Percentiles rank a stretch among this genome's conserved stretches.
These are phyloP conservation scores for Syrphus vitripennis DNA, from an alignment of 2,888 invertebrate genomes.

Conservation along the genomic window DNA sequence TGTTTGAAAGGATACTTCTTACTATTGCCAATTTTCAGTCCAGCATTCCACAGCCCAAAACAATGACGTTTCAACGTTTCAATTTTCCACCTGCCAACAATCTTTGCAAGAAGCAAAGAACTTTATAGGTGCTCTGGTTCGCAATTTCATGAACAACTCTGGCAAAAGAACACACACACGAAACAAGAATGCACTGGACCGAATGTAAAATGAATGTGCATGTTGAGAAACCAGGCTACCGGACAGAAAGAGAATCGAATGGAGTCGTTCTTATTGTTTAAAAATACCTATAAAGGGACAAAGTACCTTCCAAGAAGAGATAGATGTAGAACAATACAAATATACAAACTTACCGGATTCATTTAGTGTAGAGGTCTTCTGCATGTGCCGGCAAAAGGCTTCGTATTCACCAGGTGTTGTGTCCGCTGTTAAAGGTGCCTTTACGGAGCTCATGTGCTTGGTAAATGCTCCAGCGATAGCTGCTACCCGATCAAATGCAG, in stretches of 20 bases:
- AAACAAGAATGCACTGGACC: constrained; percentile 21
- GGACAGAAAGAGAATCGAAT: background rate
- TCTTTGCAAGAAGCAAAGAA: background rate
- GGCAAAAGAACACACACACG: constrained; percentile 3
- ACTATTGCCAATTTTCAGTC: constrained; percentile 19
- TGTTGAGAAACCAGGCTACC: background rate
- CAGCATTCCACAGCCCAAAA: background rate
- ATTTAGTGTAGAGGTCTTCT: constrained; percentile 78
- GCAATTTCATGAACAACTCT: background rate
- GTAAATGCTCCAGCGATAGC: constrained; percentile 81
- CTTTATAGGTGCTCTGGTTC: background rate
- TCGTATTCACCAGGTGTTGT: constrained; percentile 78
- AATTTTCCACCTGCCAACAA: constrained; percentile 29
- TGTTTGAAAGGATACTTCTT: background rate
- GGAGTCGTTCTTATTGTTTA: constrained; percentile 36
- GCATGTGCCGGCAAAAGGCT: constrained; percentile 80
- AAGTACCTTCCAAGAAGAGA: background rate
- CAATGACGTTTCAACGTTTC: constrained; percentile 32
- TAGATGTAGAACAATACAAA: background rate
- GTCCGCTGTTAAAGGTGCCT: constrained; percentile 73
- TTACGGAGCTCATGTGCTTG: constrained; percentile 80
- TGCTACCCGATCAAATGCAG: constrained; percentile 81
- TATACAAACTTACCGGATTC: constrained; percentile 79
- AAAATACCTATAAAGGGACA: constrained; percentile 21
- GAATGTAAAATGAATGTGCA: constrained; percentile 7